phyloP scores from a whole-genome alignment of 1,140 invertebrate genomes.

The Hyles vespertilio region DNA sequence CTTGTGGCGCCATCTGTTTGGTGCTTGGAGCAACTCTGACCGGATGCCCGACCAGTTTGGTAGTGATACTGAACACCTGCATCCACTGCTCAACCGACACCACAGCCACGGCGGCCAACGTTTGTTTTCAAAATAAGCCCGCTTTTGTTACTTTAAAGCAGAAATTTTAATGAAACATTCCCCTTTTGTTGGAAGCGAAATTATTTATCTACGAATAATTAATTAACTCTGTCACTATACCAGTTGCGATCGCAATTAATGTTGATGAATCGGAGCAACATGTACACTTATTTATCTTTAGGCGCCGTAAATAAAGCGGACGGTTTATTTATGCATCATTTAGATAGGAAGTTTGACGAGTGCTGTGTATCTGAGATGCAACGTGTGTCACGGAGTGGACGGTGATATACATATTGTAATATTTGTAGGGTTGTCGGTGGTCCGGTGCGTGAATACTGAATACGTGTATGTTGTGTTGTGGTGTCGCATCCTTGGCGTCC shows the following conservation, averaged over 20 bases:
- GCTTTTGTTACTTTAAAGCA: neutral
- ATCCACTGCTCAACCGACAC: slow-evolving; percentile 32
- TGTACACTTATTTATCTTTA: too few species aligned
- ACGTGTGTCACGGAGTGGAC: too few species aligned
- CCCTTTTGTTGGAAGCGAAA: too few species aligned
- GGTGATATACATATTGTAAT: too few species aligned
- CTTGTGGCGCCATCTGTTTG: slow-evolving; percentile 60
- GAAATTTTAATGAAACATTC: neutral
- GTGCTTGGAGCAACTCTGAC: slow-evolving; percentile 34
- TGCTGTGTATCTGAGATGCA: too few species aligned
- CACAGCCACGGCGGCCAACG: slow-evolving; percentile 19
- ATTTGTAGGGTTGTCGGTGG: neutral
- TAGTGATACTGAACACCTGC: slow-evolving; percentile 66
- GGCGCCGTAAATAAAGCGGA: too few species aligned
- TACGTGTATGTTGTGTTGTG: slow-evolving; percentile 13
- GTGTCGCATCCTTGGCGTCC: slow-evolving; percentile 31
- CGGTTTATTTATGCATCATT: too few species aligned
- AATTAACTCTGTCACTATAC: too few species aligned
- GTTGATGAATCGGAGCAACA: too few species aligned
- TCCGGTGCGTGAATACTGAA: slow-evolving; percentile 1
- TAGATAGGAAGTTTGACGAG: too few species aligned
- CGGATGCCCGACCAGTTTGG: slow-evolving; percentile 69
- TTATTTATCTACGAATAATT: too few species aligned
- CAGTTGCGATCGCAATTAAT: too few species aligned
- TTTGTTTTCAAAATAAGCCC: slow-evolving; percentile 24